Base-by-base conservation (phyloP, 2,113 vertebrate species). In the Heterotis niloticus region DNA sequence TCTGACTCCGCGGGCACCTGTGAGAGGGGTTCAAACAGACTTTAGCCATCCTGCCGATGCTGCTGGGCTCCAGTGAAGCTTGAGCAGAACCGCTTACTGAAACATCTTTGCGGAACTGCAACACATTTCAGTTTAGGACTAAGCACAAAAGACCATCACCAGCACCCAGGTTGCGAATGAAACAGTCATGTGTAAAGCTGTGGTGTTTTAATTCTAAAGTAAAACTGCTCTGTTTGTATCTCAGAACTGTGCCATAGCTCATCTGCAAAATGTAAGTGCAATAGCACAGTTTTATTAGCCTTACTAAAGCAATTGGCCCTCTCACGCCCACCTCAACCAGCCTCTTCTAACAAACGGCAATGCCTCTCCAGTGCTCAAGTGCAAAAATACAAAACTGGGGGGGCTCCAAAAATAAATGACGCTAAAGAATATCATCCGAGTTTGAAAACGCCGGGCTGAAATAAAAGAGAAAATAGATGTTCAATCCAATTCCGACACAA, bases 1-100 rank as follows among this genome's bases (percentile, higher is more conserved):
- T 92, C 95, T 92, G 78, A 96, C 93, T 90, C 96, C 95, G 82
- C 94, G 94, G 91, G 95, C 94, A 94, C 93, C 97, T 99, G 86
- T 0, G 0, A 73, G 10, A 52, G 64, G 23, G 26, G 28, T 17
- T 62, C 14, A 57, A 10, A 54, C 7, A 24, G 14, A 59, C 12
- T 62, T 62, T 13, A 17, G 60, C 14, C 60, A 10, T 62, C 14
- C 34, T 7, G 7, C 3, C 7, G 34, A 7, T 44, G 34, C 34
- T 44, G 34, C 34, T 44, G 34, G 0, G 10, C 23, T 57, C n/a
- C 71, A n/a, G 54, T 14, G 14, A 59, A 11, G 13, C 24, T 20
- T 44, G 3, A 44, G 34, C 34, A 44, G 3, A 28, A 12, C 23
- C 5, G 10, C 5, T 26, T 51, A 28, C 71, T 26, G 18, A 57